Evolutionary conservation across 2,888 invertebrate genomes (phyloP).

Genomic region (Cryptocephalus moraei): DNA sequence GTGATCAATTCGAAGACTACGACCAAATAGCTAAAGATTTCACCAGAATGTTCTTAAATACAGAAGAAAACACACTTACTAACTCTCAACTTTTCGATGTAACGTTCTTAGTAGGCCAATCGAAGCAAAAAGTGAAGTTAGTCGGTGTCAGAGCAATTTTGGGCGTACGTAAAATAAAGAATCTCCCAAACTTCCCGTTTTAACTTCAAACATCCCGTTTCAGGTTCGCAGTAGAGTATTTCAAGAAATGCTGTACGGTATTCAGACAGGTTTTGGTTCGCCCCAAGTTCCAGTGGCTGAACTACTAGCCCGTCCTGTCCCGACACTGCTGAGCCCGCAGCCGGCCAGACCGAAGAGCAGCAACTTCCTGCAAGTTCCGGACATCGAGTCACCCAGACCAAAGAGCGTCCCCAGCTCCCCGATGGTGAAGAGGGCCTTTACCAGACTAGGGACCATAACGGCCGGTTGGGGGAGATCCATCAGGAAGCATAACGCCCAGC

Average conservation of each 20-base stretch:
- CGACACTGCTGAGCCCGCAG: slow-evolving; percentile 76
- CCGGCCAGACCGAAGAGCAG: slow-evolving; percentile 79
- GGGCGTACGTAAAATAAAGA: slow-evolving; percentile 55
- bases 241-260: slow-evolving; percentile 91
- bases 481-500: slow-evolving; percentile 69
- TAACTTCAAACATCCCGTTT: background rate
- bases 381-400: slow-evolving; percentile 78
- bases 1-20: slow-evolving; percentile 90
- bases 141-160: slow-evolving; percentile 86
- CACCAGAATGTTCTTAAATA: slow-evolving; percentile 78
- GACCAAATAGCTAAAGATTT: slow-evolving; percentile 91
- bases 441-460: slow-evolving; percentile 80
- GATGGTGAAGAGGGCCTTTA: slow-evolving; percentile 87
- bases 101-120: slow-evolving; percentile 82
- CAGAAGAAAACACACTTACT: slow-evolving; percentile 63
- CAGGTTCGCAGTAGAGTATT: slow-evolving; percentile 62
- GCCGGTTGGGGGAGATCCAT: slow-evolving; percentile 86
- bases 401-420: slow-evolving; percentile 91
- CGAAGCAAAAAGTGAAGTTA: slow-evolving; percentile 77
- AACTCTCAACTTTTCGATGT: slow-evolving; percentile 85
- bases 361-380: slow-evolving; percentile 78
- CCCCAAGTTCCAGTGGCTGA: slow-evolving; percentile 90
- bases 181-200: background rate
- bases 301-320: slow-evolving; percentile 73
- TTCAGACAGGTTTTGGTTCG: slow-evolving; percentile 86